Conservation (phyloP, 2,888 invertebrate genomes). For the Pammene fasciana region DNA sequence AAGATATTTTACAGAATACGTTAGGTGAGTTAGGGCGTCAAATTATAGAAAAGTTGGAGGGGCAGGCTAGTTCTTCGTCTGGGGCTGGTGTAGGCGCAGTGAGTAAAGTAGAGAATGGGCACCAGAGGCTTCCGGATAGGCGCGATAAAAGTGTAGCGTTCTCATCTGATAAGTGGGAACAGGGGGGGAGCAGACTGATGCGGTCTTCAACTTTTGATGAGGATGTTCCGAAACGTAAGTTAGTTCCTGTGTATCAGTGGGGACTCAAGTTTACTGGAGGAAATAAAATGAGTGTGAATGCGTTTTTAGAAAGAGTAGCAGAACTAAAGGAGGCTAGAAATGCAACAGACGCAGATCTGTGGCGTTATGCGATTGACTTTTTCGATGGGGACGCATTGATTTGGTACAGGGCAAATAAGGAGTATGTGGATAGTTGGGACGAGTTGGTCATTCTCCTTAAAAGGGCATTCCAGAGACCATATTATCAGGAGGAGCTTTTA, state of each 20-base stretch:
- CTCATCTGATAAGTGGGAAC: no score
- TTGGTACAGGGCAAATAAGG: no score
- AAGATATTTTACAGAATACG: neutral
- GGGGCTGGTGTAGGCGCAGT: neutral
- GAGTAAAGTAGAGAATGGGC: neutral
- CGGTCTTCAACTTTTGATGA: conserved; percentile 2
- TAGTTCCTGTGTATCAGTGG: neutral
- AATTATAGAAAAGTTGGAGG: neutral
- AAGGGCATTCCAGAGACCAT: no score
- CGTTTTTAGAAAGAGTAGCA: neutral
- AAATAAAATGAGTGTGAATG: conserved; percentile 13
- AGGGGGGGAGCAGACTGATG: neutral
- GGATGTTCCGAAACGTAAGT: neutral
- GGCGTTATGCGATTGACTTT: no score
- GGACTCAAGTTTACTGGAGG: neutral
- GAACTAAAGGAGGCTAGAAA: conserved; percentile 13
- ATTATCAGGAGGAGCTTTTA: no score
- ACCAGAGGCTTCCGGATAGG: no score
- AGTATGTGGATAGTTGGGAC: no score
- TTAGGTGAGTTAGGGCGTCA: conserved; percentile 3
- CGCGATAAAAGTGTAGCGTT: no score
- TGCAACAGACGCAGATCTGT: neutral
- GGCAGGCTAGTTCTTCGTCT: neutral
- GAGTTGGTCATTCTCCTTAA: no score
- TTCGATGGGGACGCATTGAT: no score